Conservation (phyloP, 2,888 invertebrate genomes). For the Pseudococcus jackbeardsleyi region DNA sequence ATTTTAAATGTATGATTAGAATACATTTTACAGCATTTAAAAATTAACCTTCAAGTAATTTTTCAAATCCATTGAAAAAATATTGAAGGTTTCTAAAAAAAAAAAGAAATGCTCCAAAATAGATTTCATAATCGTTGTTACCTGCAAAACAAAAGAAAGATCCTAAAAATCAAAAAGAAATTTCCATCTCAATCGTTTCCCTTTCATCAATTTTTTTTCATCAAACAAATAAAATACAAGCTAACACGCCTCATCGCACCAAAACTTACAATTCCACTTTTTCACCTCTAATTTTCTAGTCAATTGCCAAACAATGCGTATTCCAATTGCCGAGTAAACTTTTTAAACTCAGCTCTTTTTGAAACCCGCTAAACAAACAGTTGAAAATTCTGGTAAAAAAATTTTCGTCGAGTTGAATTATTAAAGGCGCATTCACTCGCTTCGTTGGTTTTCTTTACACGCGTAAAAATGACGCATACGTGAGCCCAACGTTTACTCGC, state of each 20-base stretch:
- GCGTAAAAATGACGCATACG: conserved; percentile 4
- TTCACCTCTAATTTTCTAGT: not conserved
- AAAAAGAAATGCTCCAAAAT: too few relatives aligned
- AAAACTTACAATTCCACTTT: not conserved
- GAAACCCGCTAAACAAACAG: not conserved
- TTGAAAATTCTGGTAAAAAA: not conserved
- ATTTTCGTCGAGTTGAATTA: conserved; percentile 12
- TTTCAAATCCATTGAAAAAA: too few relatives aligned
- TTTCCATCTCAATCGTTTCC: too few relatives aligned
- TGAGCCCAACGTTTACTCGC: not conserved
- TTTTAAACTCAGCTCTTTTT: not conserved
- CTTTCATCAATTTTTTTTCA: too few relatives aligned
- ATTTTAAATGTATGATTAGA: too few relatives aligned
- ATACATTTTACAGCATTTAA: too few relatives aligned
- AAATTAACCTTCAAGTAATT: too few relatives aligned
- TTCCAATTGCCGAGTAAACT: conserved; percentile 1
- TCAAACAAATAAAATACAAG: not conserved
- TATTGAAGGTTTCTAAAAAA: too few relatives aligned
- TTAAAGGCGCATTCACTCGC: not conserved
- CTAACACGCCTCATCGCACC: not conserved
- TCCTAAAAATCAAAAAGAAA: too few relatives aligned
- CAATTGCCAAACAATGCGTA: not conserved
- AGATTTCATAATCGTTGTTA: too few relatives aligned
- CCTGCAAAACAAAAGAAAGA: too few relatives aligned
- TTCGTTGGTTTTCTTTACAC: not conserved